These are phyloP conservation scores for Strix uralensis DNA, from an alignment of 2,113 vertebrate species.

Conservation along the genomic window DNA sequence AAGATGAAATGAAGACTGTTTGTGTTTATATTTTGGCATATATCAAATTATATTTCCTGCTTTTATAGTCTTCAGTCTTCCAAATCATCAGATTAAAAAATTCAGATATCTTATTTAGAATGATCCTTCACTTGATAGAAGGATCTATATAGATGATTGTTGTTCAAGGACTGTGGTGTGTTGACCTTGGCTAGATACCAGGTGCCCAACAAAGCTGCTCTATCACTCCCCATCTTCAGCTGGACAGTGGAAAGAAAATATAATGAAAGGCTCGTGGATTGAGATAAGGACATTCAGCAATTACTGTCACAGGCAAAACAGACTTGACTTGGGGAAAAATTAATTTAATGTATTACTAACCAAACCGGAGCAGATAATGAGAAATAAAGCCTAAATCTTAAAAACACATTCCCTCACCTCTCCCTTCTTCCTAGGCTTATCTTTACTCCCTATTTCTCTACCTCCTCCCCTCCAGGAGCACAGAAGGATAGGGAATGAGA, in stretches of 20 bases:
- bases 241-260: not conserved
- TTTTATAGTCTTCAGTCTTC: not conserved
- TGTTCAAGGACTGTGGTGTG: not conserved
- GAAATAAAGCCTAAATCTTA: not conserved
- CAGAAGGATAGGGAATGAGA: not conserved
- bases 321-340: not conserved
- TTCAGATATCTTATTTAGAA: not conserved
- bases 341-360: not conserved
- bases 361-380: not conserved
- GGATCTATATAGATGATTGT: not conserved
- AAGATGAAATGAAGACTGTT: not conserved
- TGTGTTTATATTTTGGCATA: not conserved
- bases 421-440: not conserved
- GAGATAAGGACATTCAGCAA: not conserved
- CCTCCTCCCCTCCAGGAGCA: too few relatives aligned
- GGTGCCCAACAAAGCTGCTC: too few relatives aligned
- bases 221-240: not conserved
- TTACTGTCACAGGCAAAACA: not conserved
- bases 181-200: not conserved
- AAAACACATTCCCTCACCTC: not conserved
- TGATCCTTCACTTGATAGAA: not conserved
- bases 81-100: not conserved
- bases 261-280: not conserved
- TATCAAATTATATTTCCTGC: not conserved
- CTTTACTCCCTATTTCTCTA: not conserved